Conservation (phyloP, 2,888 invertebrate genomes). For the Epirrita christyi region DNA sequence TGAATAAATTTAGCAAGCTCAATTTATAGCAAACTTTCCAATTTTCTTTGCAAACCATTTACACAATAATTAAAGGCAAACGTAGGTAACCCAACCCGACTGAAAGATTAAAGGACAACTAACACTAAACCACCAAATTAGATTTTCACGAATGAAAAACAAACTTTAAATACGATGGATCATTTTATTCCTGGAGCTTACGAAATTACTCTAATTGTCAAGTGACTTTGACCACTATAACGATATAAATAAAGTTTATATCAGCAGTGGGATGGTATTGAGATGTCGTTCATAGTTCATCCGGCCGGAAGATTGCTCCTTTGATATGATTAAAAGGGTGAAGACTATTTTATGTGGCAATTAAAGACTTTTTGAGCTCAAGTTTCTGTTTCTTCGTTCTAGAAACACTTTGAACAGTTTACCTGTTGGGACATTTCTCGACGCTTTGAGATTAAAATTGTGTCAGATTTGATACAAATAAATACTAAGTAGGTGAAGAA, state of each 20-base stretch:
- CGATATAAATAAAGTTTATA: constrained; percentile 41
- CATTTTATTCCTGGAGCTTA: constrained; percentile 69
- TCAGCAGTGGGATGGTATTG: constrained; percentile 40
- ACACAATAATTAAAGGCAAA: constrained; percentile 24
- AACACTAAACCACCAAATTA: constrained; percentile 64
- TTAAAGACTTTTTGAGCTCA: constrained; percentile 73
- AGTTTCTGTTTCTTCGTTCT: constrained; percentile 57
- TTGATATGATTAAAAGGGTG: constrained; percentile 84
- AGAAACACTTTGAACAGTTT: constrained; percentile 18
- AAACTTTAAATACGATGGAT: constrained; percentile 73
- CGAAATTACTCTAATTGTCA: constrained; percentile 60
- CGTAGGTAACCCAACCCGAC: constrained; percentile 22
- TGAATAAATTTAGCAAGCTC: background rate
- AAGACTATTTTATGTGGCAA: constrained; percentile 81
- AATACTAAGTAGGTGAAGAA: no score
- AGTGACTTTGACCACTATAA: constrained; percentile 51
- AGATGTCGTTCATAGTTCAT: constrained; percentile 62
- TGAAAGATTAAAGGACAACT: constrained; percentile 61
- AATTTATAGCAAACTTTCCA: constrained; percentile 6
- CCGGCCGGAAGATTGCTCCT: constrained; percentile 82
- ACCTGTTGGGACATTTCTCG: constrained; percentile 8
- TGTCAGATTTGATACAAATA: background rate
- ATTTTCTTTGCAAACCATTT: constrained; percentile 29
- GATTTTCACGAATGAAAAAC: constrained; percentile 80
- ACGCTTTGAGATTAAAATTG: constrained; percentile 11